phyloP scores from a whole-genome alignment of 2,888 invertebrate genomes.

The Zeuzera pyrina region DNA sequence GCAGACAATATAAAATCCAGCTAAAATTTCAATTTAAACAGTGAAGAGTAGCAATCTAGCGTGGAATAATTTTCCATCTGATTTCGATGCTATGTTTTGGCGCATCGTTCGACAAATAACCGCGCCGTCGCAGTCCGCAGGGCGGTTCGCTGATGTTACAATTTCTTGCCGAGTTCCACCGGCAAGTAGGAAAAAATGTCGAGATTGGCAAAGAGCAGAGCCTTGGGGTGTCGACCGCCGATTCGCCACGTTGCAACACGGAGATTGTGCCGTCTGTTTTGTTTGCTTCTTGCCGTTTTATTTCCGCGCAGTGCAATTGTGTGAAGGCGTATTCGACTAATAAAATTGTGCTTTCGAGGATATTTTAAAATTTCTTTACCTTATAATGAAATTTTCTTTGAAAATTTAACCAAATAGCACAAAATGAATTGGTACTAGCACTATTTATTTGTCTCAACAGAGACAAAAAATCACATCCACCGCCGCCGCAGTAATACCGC shows the following conservation, averaged over 20 bases:
- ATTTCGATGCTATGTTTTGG: constrained; percentile 68
- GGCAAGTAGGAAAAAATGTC: constrained; percentile 56
- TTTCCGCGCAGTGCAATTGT: constrained; percentile 56
- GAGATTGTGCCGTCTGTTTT: constrained; percentile 65
- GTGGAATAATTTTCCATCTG: constrained; percentile 63
- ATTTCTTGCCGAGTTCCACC: constrained; percentile 41
- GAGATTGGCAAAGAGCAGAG: constrained; percentile 58
- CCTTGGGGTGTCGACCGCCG: constrained; percentile 56
- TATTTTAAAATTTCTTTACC: not conserved
- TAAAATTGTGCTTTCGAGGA: constrained; percentile 36
- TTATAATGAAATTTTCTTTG: not conserved
- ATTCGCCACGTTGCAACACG: constrained; percentile 63
- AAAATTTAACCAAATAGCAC: too few species aligned
- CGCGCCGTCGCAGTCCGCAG: constrained; percentile 7
- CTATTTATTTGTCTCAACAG: too few species aligned
- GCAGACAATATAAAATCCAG: too few species aligned
- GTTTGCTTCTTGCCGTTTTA: constrained; percentile 65
- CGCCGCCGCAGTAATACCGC: constrained; percentile 27
- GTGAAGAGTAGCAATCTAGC: constrained; percentile 58
- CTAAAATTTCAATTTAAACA: too few species aligned
- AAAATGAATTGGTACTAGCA: too few species aligned
- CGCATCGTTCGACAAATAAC: constrained; percentile 67
- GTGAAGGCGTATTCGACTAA: constrained; percentile 43
- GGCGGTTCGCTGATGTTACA: constrained; percentile 47
- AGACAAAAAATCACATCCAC: constrained; percentile 26